Conservation (phyloP, 2,797 vertebrate genomes). For the Trachurus trachurus region DNA sequence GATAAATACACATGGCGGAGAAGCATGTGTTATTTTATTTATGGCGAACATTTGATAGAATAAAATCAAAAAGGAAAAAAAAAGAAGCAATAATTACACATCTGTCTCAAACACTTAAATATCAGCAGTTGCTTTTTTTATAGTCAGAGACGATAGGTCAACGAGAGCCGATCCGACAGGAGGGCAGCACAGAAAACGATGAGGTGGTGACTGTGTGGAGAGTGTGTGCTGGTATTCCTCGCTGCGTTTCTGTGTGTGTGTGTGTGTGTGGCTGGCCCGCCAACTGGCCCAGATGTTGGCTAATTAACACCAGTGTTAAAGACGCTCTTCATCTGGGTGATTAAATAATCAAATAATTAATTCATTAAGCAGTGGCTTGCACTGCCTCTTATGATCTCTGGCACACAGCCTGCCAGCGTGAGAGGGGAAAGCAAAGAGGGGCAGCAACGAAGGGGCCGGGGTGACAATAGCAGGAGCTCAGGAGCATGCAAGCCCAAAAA, state of each 20-base stretch:
- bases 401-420: conserved; percentile 73
- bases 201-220: conserved; percentile 49
- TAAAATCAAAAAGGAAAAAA: background rate
- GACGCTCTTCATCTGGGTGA: conserved; percentile 88
- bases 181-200: conserved; percentile 5
- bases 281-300: conserved; percentile 87
- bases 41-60: background rate
- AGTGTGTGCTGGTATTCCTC: conserved; percentile 51
- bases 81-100: background rate
- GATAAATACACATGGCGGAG: background rate
- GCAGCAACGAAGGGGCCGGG: conserved; percentile 47
- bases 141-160: background rate
- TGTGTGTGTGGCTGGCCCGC: conserved; percentile 68
- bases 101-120: background rate
- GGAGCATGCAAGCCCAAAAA: background rate
- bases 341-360: conserved; percentile 91
- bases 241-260: conserved; percentile 57
- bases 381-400: conserved; percentile 85
- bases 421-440: too few relatives aligned
- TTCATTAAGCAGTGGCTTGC: conserved; percentile 83
- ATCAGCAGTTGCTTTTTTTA: background rate
- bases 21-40: background rate
- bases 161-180: background rate
- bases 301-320: conserved; percentile 88
- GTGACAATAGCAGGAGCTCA: conserved; percentile 31